Conservation (phyloP, 2,797 vertebrate species). For the Emys orbicularis region DNA sequence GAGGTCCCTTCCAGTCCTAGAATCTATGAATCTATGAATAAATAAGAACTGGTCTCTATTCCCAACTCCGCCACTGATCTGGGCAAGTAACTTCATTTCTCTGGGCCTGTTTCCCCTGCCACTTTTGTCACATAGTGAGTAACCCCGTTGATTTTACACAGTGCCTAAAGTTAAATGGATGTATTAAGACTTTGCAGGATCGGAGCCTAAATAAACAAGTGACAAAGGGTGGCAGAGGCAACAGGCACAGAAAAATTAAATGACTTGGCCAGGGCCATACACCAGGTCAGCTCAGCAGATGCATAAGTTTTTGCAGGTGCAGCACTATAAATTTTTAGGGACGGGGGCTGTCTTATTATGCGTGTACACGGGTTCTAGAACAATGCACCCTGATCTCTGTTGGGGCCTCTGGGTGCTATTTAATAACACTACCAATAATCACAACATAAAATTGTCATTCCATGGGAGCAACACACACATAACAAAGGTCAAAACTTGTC, state of each 20-base stretch:
- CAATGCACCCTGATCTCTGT: not conserved
- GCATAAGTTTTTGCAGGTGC: not conserved
- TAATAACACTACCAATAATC: not conserved
- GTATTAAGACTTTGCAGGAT: not conserved
- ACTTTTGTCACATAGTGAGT: not conserved
- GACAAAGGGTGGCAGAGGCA: not conserved
- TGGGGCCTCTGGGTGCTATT: not conserved
- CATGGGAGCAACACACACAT: not conserved
- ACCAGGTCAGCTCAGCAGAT: not conserved
- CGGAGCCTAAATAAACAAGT: not conserved
- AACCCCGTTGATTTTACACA: not conserved
- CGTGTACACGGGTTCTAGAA: not conserved
- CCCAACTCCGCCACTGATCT: fast-evolving
- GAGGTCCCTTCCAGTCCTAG: too few relatives aligned
- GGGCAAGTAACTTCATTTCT: not conserved
- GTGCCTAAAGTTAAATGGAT: not conserved
- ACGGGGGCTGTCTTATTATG: not conserved
- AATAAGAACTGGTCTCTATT: not conserved
- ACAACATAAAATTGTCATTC: not conserved
- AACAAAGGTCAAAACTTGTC: not conserved
- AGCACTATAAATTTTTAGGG: not conserved
- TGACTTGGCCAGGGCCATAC: not conserved
- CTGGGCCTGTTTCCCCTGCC: not conserved
- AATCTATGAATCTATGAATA: too few relatives aligned
- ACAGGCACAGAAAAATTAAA: not conserved